Percentiles rank a stretch among this genome's conserved stretches.
phyloP scores from a whole-genome alignment of 2,113 vertebrate species.

The Entosphenus tridentatus region DNA sequence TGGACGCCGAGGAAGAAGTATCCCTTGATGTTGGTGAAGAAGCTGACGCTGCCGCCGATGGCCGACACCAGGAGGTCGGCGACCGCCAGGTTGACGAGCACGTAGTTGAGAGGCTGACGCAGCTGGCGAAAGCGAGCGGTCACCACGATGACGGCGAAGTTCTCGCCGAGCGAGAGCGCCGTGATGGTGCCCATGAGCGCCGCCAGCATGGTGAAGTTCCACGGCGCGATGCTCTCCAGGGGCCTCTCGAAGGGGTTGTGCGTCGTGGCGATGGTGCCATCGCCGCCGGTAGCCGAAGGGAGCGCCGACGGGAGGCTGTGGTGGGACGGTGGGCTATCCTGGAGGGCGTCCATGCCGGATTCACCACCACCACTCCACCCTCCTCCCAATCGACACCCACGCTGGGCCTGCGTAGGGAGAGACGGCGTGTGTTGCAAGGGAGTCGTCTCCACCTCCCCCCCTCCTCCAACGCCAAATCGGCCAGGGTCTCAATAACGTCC shows the following conservation, averaged over 20 bases:
- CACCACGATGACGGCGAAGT: constrained; percentile 52
- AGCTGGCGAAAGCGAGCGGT: constrained; percentile 56
- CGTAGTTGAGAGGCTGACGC: constrained; percentile 55
- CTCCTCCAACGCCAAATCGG: no score
- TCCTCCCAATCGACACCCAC: no score
- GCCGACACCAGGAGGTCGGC: constrained; percentile 57
- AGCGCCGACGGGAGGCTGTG: no score
- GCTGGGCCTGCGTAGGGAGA: no score
- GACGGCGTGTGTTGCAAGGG: no score
- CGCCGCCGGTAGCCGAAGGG: no score
- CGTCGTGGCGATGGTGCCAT: not conserved
- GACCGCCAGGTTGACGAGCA: constrained; percentile 52
- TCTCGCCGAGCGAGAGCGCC: constrained; percentile 40
- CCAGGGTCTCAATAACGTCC: no score
- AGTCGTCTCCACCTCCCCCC: no score
- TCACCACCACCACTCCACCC: no score
- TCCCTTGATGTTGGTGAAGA: constrained; percentile 46
- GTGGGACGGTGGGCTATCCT: no score
- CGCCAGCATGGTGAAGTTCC: constrained; percentile 52
- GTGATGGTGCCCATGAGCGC: constrained; percentile 48
- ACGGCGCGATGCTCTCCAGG: constrained; percentile 30
- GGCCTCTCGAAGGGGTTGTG: constrained; percentile 34
- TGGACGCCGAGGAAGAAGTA: constrained; percentile 55
- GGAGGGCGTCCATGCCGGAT: no score
- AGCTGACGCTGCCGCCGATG: constrained; percentile 45